These are phyloP conservation scores for Balaenoptera acutorostrata DNA, from an alignment of 2,113 vertebrate species.

Conservation along the genomic window DNA sequence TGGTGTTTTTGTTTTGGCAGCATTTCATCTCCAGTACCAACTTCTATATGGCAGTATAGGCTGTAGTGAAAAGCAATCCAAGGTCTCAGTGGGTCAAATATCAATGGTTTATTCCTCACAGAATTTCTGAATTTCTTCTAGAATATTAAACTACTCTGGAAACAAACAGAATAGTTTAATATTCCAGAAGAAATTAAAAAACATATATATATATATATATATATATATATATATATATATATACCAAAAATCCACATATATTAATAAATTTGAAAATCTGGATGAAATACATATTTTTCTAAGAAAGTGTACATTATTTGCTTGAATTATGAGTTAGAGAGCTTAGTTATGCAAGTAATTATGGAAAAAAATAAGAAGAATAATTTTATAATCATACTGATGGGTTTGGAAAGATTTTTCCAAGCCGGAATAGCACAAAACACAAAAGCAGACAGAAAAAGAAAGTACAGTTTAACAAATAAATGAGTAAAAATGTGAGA, in stretches of 20 bases:
- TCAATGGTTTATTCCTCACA: background rate
- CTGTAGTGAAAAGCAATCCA: background rate
- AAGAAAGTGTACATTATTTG: background rate
- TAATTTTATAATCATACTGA: background rate
- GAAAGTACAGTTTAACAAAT: background rate
- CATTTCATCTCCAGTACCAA: background rate
- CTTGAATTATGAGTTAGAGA: background rate
- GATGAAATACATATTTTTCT: background rate
- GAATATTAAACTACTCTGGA: background rate
- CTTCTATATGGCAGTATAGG: background rate
- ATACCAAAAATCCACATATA: background rate
- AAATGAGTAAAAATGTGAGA: background rate
- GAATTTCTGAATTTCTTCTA: background rate
- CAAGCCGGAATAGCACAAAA: background rate
- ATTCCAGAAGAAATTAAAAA: background rate
- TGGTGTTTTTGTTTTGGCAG: background rate
- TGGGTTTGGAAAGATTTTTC: background rate
- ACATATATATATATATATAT: no score
- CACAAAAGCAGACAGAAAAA: background rate
- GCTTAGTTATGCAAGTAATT: background rate
- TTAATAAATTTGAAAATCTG: background rate
- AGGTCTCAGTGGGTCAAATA: background rate
- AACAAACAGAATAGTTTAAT: background rate
- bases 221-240: background rate
- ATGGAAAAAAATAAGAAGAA: background rate